Base-by-base conservation (phyloP, 2,797 vertebrate species). In the Ispidina picta region DNA sequence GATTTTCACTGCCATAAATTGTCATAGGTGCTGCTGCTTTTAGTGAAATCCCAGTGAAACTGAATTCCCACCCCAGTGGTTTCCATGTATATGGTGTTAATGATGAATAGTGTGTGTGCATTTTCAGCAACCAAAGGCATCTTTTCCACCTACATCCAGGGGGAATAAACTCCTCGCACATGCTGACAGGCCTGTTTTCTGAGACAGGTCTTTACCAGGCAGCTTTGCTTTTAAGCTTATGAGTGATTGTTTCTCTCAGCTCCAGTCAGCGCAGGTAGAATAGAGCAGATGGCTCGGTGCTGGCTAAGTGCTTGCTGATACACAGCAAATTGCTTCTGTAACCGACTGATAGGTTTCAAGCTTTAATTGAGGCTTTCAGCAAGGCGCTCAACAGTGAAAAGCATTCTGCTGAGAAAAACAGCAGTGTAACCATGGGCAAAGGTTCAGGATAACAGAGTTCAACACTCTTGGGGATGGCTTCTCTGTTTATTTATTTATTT, bases 361-460 rank as follows among this genome's bases (percentile, higher is more conserved):
- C 94, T 92, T 93, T 96, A 95, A 95, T 94, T 92, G 94, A 85
- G 55, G 92, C 94, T 93, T 94, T 96, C 92, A 95, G 86, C 82
- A 51, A 86, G 78, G 86, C 83, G 35, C 79, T 95, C 82, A 56
- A 58, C 79, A 86, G 90, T 72, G 89, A 92, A 93, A 87, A 87
- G 84, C 90, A 13, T 95, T 91, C 92, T 92, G 82, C 80, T 92
- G 96, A 96, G 76, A 88, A 86, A 93, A 90, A 80, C 85, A 93
- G 74, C 56, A 12, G 73, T 3, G 39, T 81, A 86, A 92, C 91
- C 91, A 80, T 54, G 90, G 92, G 90, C 83, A 95, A 93, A 95
- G 94, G 94, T 92, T 89, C 88, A 88, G 91, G 74, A 88, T 15
- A 83, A 89, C 94, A 90, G 82, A 94, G 92, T 90, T 96, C 92